Percentiles rank a stretch among this genome's conserved stretches.
These are phyloP conservation scores for Salvelinus namaycush DNA, from an alignment of 2,113 vertebrate species.

Conservation along the genomic window DNA sequence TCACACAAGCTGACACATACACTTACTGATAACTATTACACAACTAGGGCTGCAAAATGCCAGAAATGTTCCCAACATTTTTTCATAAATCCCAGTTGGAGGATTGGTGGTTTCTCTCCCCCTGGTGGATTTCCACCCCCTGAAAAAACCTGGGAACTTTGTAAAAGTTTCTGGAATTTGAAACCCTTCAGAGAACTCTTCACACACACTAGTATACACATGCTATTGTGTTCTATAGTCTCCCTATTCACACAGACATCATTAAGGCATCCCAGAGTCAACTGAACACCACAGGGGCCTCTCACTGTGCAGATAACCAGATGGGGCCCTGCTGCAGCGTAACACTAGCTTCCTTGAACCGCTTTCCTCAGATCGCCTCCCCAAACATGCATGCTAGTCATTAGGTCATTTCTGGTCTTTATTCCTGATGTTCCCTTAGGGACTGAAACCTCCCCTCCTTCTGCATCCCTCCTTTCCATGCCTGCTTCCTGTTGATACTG, in stretches of 20 bases:
- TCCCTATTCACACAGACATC: too few species aligned
- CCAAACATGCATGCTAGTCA: conserved; percentile 9
- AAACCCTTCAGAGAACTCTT: too few species aligned
- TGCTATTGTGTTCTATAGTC: too few species aligned
- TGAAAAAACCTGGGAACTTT: too few species aligned
- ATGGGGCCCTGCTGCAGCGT: not conserved
- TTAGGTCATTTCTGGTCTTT: conserved; percentile 55
- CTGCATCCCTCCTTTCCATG: not conserved
- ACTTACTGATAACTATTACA: not conserved
- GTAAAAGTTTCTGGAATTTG: too few species aligned
- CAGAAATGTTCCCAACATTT: too few species aligned
- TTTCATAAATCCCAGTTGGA: too few species aligned
- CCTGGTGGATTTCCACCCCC: too few species aligned
- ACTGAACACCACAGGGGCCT: not conserved
- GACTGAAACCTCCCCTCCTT: conserved; percentile 12
- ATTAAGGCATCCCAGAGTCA: not conserved
- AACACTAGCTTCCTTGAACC: conserved; percentile 14
- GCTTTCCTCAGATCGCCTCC: not conserved
- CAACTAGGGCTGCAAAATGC: not conserved
- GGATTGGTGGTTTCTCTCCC: too few species aligned
- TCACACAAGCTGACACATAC: not conserved
- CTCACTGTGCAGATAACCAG: not conserved
- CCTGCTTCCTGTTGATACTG: not conserved
- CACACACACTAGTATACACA: too few species aligned
- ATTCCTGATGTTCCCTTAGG: conserved; percentile 25